Evolutionary conservation across 2,888 invertebrate genomes (phyloP), one percentile per base, ranked within the genome.

Genomic region (Morpho helenor): DNA sequence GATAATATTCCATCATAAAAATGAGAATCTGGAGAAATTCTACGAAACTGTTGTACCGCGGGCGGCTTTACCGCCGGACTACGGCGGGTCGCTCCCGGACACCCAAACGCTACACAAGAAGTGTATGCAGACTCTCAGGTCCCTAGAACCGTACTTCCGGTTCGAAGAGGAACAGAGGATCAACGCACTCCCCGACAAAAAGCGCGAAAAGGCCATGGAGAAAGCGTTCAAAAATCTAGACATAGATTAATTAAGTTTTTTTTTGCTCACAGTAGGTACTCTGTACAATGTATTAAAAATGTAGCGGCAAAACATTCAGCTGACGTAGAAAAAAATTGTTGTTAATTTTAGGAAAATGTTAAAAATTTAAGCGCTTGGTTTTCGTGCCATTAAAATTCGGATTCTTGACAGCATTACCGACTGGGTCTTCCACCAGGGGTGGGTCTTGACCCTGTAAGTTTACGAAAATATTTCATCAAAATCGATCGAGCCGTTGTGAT

Each of bases 201-300:
- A 89, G 53, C 62, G 82, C 7, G 86, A 87, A 7, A 87, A 86
- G 47, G 94, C 94, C 0, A 89, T 94, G 63, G 94, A 94, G 65
- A 93, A 93, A 46, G 93, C 93, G 7, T 95, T 95, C 70, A 94
- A 94, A 69, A 94, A 94, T 70, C 76, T 95, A 43, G 94, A 94
- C 49, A 93, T 95, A 62, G 95, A 95, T 84, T 95, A 85, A 48
- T 51, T 49, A 7, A 31, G n/a, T 7, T 16, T 31, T 23, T 7
- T 47, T 8, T 47, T 22, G 47, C n/a, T 47, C 8, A 8, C 23
- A 8, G 23, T 16, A 47, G 9, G 8, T 47, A 8, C 31, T 31
- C 5, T 31, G 31, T 31, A 31, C 4, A 31, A 31, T 31, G 31
- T 31, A 31, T 31, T 31, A 5, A 1, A 31, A 31, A 5, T 5